These are phyloP conservation scores for Olivierus martensii DNA, from an alignment of 1,140 invertebrate species.

Conservation along the genomic window DNA sequence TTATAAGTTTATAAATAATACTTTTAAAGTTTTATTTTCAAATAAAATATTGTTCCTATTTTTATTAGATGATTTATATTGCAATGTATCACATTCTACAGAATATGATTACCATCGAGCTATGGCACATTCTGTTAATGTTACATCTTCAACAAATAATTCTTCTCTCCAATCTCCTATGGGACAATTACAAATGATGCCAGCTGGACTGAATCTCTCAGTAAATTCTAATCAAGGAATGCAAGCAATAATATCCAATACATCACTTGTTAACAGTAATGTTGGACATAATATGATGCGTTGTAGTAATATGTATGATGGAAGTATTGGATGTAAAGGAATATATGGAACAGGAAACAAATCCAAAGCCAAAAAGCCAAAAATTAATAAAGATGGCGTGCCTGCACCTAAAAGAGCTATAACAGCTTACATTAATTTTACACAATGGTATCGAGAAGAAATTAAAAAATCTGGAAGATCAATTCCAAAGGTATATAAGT, in stretches of 20 bases:
- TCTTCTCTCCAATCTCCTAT: slow-evolving; percentile 19
- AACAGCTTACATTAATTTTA: slow-evolving; percentile 26
- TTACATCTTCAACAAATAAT: slow-evolving; percentile 13
- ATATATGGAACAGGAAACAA: slow-evolving; percentile 1
- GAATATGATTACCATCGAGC: slow-evolving; percentile 22
- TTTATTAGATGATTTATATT: too few relatives aligned
- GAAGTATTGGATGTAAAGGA: too few relatives aligned
- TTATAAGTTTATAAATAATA: too few relatives aligned
- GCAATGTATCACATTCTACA: not conserved
- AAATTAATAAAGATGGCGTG: slow-evolving; percentile 24
- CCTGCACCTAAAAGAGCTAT: slow-evolving; percentile 25
- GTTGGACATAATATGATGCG: too few relatives aligned
- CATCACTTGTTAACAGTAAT: too few relatives aligned
- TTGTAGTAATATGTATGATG: too few relatives aligned
- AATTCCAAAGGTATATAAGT: slow-evolving; percentile 24
- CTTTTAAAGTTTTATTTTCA: too few relatives aligned
- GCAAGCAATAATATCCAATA: too few relatives aligned
- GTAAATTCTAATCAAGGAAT: slow-evolving; percentile 2
- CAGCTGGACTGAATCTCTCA: slow-evolving; percentile 21
- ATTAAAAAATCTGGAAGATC: slow-evolving; percentile 23
- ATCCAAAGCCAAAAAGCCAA: slow-evolving; percentile 20
- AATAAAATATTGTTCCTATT: too few relatives aligned
- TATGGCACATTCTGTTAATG: slow-evolving; percentile 21
- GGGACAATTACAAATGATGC: slow-evolving; percentile 19
- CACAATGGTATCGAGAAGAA: slow-evolving; percentile 25